Evolutionary conservation across 1,140 invertebrate species (phyloP).

Genomic region (Hermetia illucens): DNA sequence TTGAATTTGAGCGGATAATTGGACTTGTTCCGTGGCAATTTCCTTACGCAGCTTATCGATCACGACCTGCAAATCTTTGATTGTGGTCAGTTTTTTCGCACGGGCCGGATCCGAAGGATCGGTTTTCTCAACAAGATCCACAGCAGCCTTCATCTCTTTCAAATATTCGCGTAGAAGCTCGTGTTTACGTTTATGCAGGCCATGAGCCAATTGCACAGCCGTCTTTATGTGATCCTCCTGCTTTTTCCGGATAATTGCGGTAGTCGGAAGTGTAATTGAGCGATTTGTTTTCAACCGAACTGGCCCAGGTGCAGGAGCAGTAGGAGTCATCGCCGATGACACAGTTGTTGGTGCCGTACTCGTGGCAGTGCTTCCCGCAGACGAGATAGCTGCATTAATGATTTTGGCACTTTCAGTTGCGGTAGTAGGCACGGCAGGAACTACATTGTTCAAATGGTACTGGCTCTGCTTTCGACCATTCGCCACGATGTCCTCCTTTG

Average conservation of each 20-base stretch:
- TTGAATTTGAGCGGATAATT: constrained; percentile 25
- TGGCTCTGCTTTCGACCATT: constrained; percentile 20
- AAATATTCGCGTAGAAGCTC: constrained; percentile 28
- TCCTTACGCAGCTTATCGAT: constrained; percentile 28
- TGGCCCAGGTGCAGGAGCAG: constrained; percentile 6
- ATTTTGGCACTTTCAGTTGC: constrained; percentile 3
- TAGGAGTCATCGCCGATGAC: constrained; percentile 8
- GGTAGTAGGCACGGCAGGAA: constrained; percentile 20
- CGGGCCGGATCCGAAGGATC: constrained; percentile 23
- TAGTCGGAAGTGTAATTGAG: constrained; percentile 1
- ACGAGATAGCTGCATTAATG: constrained; percentile 12
- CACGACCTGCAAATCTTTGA: constrained; percentile 23
- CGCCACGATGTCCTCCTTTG: too few species aligned
- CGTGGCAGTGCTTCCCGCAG: too few species aligned
- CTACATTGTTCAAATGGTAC: constrained; percentile 26
- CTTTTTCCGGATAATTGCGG: constrained; percentile 22
- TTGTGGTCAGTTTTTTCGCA: constrained; percentile 18
- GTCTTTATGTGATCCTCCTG: constrained; percentile 30
- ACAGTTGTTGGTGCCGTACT: constrained; percentile 21
- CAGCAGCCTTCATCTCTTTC: constrained; percentile 26
- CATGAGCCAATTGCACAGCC: constrained; percentile 26
- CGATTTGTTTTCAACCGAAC: constrained; percentile 11
- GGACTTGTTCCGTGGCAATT: constrained; percentile 26
- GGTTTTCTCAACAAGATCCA: constrained; percentile 24
- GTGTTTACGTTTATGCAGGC: constrained; percentile 25